phyloP scores from a whole-genome alignment of 2,888 invertebrate genomes.

The Myopa testacea region DNA sequence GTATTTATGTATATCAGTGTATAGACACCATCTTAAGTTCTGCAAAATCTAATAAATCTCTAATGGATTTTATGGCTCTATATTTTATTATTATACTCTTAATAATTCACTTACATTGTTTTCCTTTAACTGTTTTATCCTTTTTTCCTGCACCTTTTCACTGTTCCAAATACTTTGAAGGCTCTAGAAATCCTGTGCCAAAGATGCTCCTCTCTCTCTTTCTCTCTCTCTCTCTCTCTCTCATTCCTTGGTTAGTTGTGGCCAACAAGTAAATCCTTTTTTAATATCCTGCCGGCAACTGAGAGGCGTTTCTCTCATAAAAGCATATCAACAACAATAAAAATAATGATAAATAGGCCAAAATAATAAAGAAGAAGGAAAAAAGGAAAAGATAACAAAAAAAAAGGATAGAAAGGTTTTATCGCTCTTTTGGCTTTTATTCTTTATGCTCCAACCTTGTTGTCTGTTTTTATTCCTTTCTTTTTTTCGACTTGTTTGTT shows the following conservation, averaged over 20 bases:
- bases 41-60: not conserved
- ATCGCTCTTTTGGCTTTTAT: no score
- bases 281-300: not conserved
- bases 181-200: no score
- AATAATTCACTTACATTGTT: not conserved
- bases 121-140: not conserved
- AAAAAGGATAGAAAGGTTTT: no score
- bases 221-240: no score
- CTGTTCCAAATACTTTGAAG: not conserved
- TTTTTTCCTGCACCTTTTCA: not conserved
- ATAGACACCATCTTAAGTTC: not conserved
- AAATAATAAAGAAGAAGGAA: no score
- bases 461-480: not conserved
- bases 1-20: no score
- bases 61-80: slow-evolving; percentile 1
- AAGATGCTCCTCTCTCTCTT: no score
- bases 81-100: not conserved
- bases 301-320: slow-evolving; percentile 17
- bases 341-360: not conserved
- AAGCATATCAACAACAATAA: slow-evolving; percentile 12
- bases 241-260: not conserved
- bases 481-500: not conserved
- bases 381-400: no score
- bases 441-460: not conserved
- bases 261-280: slow-evolving; percentile 1